Evolutionary conservation across 2,113 vertebrate genomes (phyloP).

Genomic region (Synodontis membranacea): DNA sequence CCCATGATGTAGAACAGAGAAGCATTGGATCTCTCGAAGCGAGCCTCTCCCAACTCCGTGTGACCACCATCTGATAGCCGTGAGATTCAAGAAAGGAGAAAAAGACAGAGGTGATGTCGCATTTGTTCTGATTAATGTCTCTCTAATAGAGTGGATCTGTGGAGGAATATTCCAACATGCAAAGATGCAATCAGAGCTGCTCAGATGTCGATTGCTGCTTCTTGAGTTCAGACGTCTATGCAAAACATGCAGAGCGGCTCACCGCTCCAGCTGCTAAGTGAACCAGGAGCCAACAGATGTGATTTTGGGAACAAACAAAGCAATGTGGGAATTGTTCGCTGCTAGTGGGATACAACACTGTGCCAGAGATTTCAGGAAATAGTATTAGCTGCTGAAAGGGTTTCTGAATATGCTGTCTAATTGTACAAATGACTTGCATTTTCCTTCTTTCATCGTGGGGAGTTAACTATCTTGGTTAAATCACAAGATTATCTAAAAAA

Average conservation of each 20-base stretch:
- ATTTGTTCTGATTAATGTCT: neutral
- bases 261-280: neutral
- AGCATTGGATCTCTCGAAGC: conserved; percentile 5
- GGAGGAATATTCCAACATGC: neutral
- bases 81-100: neutral
- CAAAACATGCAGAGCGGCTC: neutral
- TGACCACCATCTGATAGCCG: neutral
- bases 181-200: neutral
- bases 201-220: conserved; percentile 2
- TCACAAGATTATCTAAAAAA: neutral
- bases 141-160: neutral
- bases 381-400: conserved; percentile 15
- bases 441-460: conserved; percentile 21
- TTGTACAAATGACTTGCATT: conserved; percentile 31
- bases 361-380: conserved; percentile 24
- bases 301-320: conserved; percentile 26
- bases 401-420: conserved; percentile 18
- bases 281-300: neutral
- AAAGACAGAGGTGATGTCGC: neutral
- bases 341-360: conserved; percentile 24
- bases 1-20: conserved; percentile 16
- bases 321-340: conserved; percentile 14
- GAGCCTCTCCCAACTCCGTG: neutral
- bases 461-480: neutral
- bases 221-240: conserved; percentile 5